Base-by-base conservation (phyloP, 2,113 vertebrate species). In the Solea senegalensis region DNA sequence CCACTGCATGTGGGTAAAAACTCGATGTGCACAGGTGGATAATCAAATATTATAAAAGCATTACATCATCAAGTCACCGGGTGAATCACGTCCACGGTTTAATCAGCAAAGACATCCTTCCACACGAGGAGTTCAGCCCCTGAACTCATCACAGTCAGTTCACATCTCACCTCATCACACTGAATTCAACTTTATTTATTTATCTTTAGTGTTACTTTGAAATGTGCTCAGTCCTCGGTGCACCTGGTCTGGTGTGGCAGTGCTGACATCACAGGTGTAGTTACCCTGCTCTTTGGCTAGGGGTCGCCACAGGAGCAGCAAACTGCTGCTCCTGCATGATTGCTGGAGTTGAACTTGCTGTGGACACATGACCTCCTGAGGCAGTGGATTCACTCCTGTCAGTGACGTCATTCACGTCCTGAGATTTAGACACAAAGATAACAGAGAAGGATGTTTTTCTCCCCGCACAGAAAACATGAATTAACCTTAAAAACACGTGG, bases 251-350 rank as follows among this genome's bases (percentile, higher is more conserved):
- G 4, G 4, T 14, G 11, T 14, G 11, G 10, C 16, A 13, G 63
- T 59, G 4, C 50, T 43, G 16, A 39, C 43, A 39, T 55, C 7
- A 26, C 1, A 21, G 63, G 0, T 91, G 93, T 80, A 91, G 88
- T 93, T 84, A 44, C 81, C 55, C 15, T 41, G 1, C 39, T 26
- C 21, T 54, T 21, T 50, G 76, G 88, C 85, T 89, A 91, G 93
- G 86, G 87, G 92, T 74, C 74, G 91, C 90, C 81, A 90, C 77
- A 77, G 81, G 86, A 88, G 43, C 81, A 86, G 69, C 39, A 72
- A 85, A 62, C 21, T 52, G n/a, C 21, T 52, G n/a, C 16, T 39
- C 8, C 1, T 34, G 34, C 50, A 21, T 49, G 6, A 14, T 26
- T 0, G 1, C 40, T 76, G 66, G 28, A 53, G 75, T 43, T 79